Evolutionary conservation across 2,888 invertebrate species (phyloP).

Genomic region (Lasioglossum pauxillum): DNA sequence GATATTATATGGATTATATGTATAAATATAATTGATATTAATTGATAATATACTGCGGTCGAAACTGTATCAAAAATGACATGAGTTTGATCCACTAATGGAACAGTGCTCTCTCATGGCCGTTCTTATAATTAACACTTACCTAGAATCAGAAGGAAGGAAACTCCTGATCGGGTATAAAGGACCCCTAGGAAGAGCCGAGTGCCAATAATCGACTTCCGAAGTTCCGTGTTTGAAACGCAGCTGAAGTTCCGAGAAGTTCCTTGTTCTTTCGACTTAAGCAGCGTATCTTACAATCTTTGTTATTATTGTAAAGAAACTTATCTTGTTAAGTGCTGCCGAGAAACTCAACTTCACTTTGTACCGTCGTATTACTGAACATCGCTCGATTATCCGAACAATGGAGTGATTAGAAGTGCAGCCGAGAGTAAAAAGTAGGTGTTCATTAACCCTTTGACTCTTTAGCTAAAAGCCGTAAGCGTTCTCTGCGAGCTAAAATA

Average conservation of each 20-base stretch:
- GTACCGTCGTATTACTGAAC: not conserved
- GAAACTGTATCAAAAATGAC: not conserved
- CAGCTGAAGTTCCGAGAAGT: not conserved
- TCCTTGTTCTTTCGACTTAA: slow-evolving; percentile 4
- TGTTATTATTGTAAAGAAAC: slow-evolving; percentile 4
- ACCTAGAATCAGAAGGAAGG: not conserved
- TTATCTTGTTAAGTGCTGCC: not conserved
- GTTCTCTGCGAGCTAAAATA: not conserved
- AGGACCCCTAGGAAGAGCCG: not conserved
- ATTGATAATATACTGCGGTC: not conserved
- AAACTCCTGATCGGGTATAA: not conserved
- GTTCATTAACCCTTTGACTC: not conserved
- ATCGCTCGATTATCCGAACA: not conserved
- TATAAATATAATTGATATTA: no score
- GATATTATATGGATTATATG: no score
- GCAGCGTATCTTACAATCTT: slow-evolving; percentile 30
- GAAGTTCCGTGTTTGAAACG: not conserved
- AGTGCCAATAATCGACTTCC: slow-evolving; percentile 14
- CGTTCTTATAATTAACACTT: not conserved
- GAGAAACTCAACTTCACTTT: not conserved
- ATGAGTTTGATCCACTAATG: not conserved
- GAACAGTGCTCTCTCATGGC: not conserved
- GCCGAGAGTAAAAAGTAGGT: not conserved
- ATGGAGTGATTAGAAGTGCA: not conserved
- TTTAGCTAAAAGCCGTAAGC: not conserved